Evolutionary conservation across 2,113 vertebrate genomes (phyloP).

Genomic region (Catharus fuscescens): DNA sequence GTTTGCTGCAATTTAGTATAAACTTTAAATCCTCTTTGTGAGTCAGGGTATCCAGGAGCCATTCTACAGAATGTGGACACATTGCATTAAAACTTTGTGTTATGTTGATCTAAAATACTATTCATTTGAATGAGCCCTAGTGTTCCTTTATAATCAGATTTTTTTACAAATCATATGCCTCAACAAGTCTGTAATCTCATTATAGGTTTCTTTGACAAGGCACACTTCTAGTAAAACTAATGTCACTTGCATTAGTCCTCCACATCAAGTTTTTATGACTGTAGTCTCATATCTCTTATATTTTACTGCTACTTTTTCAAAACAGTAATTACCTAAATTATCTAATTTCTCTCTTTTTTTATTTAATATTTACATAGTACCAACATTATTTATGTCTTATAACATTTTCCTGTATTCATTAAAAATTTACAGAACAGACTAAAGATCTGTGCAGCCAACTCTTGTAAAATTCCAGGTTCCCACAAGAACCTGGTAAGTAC

Average conservation of each 20-base stretch:
- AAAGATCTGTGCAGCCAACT: background rate
- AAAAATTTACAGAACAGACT: background rate
- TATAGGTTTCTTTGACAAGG: background rate
- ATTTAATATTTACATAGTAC: background rate
- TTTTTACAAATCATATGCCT: background rate
- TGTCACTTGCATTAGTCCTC: background rate
- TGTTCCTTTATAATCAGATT: background rate
- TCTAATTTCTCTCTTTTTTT: background rate
- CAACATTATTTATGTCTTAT: background rate
- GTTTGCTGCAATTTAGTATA: background rate
- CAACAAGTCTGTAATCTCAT: background rate
- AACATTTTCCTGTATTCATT: background rate
- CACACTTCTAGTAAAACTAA: background rate
- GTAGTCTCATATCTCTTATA: background rate
- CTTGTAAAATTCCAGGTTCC: background rate
- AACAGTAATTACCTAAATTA: background rate
- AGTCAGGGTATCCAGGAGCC: background rate
- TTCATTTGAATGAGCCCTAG: background rate
- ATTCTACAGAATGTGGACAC: background rate
- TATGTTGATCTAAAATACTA: background rate
- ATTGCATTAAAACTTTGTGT: background rate
- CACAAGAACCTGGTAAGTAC: background rate
- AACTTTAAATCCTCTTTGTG: background rate
- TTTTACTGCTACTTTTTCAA: background rate
- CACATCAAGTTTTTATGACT: background rate